Conservation (phyloP, 2,888 invertebrate genomes). For the Plagiodera versicolora region DNA sequence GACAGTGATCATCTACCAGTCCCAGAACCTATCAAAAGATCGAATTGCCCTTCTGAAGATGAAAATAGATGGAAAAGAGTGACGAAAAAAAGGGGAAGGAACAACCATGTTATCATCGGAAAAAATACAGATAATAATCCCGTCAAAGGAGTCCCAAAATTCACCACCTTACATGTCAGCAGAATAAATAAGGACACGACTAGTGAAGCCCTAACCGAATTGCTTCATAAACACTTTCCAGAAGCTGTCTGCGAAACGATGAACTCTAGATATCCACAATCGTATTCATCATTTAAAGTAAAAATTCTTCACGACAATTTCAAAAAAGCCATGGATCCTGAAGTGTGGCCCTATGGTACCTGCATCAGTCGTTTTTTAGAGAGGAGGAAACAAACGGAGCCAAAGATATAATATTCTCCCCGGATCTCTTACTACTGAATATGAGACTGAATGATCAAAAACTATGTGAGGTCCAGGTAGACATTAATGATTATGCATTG, state of each 20-base stretch:
- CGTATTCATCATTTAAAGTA: slow-evolving; percentile 10
- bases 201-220: background rate
- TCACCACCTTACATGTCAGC: slow-evolving; percentile 5
- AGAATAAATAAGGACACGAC: slow-evolving; percentile 5
- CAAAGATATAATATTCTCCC: slow-evolving; percentile 7
- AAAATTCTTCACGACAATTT: slow-evolving; percentile 3
- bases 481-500: background rate
- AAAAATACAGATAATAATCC: slow-evolving; percentile 2
- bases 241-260: background rate
- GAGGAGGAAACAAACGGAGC: slow-evolving; percentile 3
- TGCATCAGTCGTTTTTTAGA: no score
- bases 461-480: slow-evolving; percentile 4
- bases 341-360: no score
- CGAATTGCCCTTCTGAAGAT: background rate
- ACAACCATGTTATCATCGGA: slow-evolving; percentile 6
- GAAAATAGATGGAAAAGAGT: background rate
- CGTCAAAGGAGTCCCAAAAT: slow-evolving; percentile 3
- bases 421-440: slow-evolving; percentile 2
- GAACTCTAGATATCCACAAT: slow-evolving; percentile 8
- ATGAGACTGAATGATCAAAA: background rate
- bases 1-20: background rate
- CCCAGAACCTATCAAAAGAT: background rate
- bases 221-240: background rate
- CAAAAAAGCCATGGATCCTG: no score
- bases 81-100: background rate